Evolutionary conservation across 2,888 invertebrate genomes (phyloP).

Genomic region (Anarsia innoxiella): DNA sequence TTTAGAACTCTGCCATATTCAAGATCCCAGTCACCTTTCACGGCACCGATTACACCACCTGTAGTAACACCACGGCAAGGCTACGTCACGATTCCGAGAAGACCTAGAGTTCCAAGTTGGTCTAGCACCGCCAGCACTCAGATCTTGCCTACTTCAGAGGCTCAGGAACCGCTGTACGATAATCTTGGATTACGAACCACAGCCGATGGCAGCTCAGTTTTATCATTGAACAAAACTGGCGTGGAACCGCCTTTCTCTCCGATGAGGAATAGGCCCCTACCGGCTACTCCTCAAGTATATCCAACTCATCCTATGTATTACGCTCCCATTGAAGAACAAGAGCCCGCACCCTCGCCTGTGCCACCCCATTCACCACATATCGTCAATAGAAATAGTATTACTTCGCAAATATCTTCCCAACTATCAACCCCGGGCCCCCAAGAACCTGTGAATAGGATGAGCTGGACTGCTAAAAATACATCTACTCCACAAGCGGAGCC

Average conservation of each 20-base stretch:
- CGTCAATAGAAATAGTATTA: slow-evolving; percentile 64
- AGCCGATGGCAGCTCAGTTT: slow-evolving; percentile 87
- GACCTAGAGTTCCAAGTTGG: slow-evolving; percentile 90
- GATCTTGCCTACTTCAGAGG: slow-evolving; percentile 66
- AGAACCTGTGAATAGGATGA: slow-evolving; percentile 66
- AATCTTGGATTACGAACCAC: slow-evolving; percentile 89
- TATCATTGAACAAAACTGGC: slow-evolving; percentile 84
- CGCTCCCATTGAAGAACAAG: slow-evolving; percentile 71
- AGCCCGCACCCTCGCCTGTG: slow-evolving; percentile 68
- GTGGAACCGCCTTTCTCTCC: slow-evolving; percentile 69
- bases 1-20: slow-evolving; percentile 90
- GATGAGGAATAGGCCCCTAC: slow-evolving; percentile 79
- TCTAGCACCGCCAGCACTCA: slow-evolving; percentile 78
- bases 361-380: slow-evolving; percentile 40
- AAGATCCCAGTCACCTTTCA: slow-evolving; percentile 84
- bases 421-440: slow-evolving; percentile 67
- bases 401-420: slow-evolving; percentile 67
- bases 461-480: slow-evolving; percentile 69
- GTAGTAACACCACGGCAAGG: slow-evolving; percentile 84
- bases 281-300: slow-evolving; percentile 73
- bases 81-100: slow-evolving; percentile 89
- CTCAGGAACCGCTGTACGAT: slow-evolving; percentile 88
- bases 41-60: slow-evolving; percentile 77
- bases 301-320: slow-evolving; percentile 64
- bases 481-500: slow-evolving; percentile 65